A percentile compares a stretch with the other conserved stretches of the same genome.
Conservation (phyloP, 2,797 vertebrate species). For the Esox lucius region DNA sequence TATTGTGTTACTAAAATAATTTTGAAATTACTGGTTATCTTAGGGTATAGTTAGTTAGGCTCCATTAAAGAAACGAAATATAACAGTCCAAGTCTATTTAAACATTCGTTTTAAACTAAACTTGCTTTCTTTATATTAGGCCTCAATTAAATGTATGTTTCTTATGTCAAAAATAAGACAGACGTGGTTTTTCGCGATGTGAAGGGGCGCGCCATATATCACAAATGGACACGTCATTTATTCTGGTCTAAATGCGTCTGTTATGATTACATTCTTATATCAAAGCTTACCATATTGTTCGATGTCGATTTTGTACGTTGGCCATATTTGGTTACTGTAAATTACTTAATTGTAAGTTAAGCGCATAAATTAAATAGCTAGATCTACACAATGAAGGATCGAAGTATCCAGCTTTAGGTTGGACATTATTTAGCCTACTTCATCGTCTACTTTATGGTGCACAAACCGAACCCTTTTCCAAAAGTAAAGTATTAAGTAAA, state of each 20-base stretch:
- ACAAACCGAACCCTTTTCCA: neutral
- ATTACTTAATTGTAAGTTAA: neutral
- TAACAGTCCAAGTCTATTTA: neutral
- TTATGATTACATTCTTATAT: neutral
- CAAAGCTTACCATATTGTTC: slow-evolving; percentile 1
- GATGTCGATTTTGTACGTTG: neutral
- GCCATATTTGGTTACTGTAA: neutral
- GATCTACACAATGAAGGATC: neutral
- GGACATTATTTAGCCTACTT: neutral
- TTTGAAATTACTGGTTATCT: neutral
- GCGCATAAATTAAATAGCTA: neutral
- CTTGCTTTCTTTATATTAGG: neutral
- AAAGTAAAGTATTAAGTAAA: neutral
- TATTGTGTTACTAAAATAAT: neutral
- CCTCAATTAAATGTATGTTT: neutral
- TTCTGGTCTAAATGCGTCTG: too few species aligned
- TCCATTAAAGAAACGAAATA: neutral
- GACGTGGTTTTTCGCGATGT: neutral
- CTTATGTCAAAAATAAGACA: neutral
- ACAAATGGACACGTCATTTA: neutral
- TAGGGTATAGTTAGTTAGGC: neutral
- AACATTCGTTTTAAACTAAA: neutral
- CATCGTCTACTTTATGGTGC: neutral
- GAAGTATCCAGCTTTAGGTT: neutral
- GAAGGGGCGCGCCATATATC: neutral